A percentile compares a stretch with the other conserved stretches of the same genome.
phyloP scores from a whole-genome alignment of 2,113 vertebrate genomes.

The Xiphias gladius region DNA sequence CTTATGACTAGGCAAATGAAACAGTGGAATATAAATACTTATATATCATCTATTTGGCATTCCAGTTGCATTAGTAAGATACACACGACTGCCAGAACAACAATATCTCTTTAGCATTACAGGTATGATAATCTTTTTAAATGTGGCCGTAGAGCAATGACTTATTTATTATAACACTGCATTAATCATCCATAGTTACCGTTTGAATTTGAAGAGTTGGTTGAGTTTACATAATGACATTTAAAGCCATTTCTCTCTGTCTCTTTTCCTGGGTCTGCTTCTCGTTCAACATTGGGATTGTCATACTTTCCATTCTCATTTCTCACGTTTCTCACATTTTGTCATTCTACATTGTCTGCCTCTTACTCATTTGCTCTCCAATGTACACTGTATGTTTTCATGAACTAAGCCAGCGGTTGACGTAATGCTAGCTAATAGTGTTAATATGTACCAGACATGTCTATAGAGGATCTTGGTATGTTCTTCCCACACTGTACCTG shows the following conservation, averaged over 20 bases:
- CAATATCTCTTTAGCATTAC: slow-evolving; percentile 24
- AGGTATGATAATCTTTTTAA: slow-evolving; percentile 28
- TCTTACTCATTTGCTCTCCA: not conserved
- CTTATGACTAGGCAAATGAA: slow-evolving; percentile 2
- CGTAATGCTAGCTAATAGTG: slow-evolving; percentile 1
- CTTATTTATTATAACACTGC: slow-evolving; percentile 39
- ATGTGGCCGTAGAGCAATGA: slow-evolving; percentile 35
- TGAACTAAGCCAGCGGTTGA: slow-evolving; percentile 1
- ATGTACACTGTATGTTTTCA: slow-evolving; percentile 1
- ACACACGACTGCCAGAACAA: slow-evolving; percentile 21
- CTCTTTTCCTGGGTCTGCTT: slow-evolving; percentile 10
- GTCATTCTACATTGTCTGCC: not conserved
- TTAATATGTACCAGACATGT: not conserved
- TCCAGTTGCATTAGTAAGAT: slow-evolving; percentile 17
- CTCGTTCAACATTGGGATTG: slow-evolving; percentile 9
- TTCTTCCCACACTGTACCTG: not conserved
- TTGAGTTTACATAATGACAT: slow-evolving; percentile 38
- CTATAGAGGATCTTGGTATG: not conserved
- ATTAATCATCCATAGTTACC: slow-evolving; percentile 37
- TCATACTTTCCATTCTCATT: slow-evolving; percentile 13
- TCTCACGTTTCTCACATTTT: slow-evolving; percentile 5
- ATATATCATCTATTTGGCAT: slow-evolving; percentile 18
- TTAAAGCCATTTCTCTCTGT: slow-evolving; percentile 34
- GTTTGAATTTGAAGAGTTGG: slow-evolving; percentile 41
- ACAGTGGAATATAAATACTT: slow-evolving; percentile 11